phyloP scores from a whole-genome alignment of 1,140 invertebrate species.

The Pachyrhynchus sulphureomaculatus region DNA sequence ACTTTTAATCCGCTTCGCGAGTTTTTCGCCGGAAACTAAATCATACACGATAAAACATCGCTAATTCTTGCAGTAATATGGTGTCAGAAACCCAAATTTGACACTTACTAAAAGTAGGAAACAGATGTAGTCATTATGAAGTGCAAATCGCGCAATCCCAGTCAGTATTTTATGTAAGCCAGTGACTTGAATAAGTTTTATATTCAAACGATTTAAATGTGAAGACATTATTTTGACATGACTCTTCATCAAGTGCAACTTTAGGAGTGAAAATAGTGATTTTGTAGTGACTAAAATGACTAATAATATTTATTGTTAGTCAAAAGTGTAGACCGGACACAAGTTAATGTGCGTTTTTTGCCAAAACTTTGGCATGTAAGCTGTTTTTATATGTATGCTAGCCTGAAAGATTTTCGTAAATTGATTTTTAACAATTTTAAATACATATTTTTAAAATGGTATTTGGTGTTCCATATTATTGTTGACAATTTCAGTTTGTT shows the following conservation, averaged over 20 bases:
- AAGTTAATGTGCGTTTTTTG: not conserved
- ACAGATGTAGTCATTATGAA: not conserved
- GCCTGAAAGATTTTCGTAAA: not conserved
- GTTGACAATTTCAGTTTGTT: too few species aligned
- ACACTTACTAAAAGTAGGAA: not conserved
- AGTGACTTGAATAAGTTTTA: not conserved
- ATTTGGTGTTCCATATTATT: too few species aligned
- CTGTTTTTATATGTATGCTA: not conserved
- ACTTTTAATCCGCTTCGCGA: too few species aligned
- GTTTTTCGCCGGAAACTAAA: too few species aligned
- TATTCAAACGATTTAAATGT: not conserved
- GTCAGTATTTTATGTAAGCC: slow-evolving; percentile 4
- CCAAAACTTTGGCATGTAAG: not conserved
- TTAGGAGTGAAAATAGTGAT: slow-evolving; percentile 3
- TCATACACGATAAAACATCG: too few species aligned
- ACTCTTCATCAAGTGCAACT: not conserved
- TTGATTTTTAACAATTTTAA: not conserved
- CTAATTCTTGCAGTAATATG: not conserved
- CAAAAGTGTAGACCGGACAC: not conserved
- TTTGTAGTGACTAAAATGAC: not conserved
- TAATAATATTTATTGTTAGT: not conserved
- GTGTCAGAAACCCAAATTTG: not conserved
- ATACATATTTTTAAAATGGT: too few species aligned
- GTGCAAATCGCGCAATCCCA: not conserved
- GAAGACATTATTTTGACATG: not conserved